Evolutionary conservation across 37 sponge, comb jelly and placozoan genomes (phyloP), one percentile per base, ranked within the genome.

Genomic region (Crambe crambe): DNA sequence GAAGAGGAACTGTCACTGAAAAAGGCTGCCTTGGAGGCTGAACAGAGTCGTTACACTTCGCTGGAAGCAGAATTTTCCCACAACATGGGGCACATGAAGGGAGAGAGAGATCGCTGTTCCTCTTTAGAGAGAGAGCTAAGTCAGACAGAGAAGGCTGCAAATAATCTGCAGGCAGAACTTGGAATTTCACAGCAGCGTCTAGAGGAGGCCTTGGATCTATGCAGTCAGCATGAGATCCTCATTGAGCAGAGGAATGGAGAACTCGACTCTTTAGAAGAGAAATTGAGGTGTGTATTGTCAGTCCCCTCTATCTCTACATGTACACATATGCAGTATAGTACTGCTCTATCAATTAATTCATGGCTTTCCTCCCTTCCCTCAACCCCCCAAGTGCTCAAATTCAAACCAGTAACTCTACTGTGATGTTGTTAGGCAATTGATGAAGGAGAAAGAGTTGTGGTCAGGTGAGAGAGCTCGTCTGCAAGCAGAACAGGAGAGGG

Each of bases 231-330:
- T n/a, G 86, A 85, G 62, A n/a, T 57, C 2, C 74, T 81, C 4
- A n/a, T 65, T 67, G 85, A 90, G 57, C 82, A 90, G 61, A 76
- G 76, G 56, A 77, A 67, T 59, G 64, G 36, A 30, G 81, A 80
- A 57, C 68, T 86, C 34, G 34, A 72, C 3, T 21, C 64, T 9
- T 2, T 77, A 15, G 86, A 85, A 21, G 57, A n/a, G 9, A 35
- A 85, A 44, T n/a, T 71, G 23, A 85, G 79, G 86, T 85, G 23
- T 31, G 34, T 47, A 12, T 47, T 12, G n/a, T n/a, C n/a, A n/a
- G n/a, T n/a, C n/a, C n/a, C n/a, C n/a, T n/a, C n/a, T n/a, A n/a
- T n/a, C n/a, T n/a, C n/a, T n/a, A n/a, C n/a, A n/a, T n/a, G n/a
- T n/a, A n/a, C n/a, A n/a, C n/a, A n/a, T n/a, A n/a, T n/a, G n/a